Conservation (phyloP, 2,113 vertebrate genomes). For the Nyctereutes procyonoides region DNA sequence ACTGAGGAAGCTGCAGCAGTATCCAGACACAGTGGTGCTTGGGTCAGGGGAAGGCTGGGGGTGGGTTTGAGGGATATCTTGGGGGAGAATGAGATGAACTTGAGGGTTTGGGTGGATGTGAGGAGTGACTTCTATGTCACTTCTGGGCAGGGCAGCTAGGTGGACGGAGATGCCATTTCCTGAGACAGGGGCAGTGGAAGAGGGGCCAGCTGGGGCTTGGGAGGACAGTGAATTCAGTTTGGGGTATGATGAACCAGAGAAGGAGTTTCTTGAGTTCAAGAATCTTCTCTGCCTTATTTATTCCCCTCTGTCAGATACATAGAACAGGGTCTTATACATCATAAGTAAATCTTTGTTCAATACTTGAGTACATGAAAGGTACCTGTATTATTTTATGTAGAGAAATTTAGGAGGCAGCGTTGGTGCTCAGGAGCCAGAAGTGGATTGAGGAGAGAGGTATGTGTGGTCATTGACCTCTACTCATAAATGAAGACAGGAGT, state of each 20-base stretch:
- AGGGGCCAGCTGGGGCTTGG: background rate
- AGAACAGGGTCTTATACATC: background rate
- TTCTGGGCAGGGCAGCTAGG: background rate
- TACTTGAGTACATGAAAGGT: background rate
- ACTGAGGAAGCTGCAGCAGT: background rate
- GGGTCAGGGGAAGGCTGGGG: background rate
- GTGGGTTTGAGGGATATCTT: background rate
- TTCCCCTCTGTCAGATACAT: background rate
- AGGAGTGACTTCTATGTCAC: background rate
- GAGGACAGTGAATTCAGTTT: background rate
- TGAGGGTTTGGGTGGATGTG: background rate
- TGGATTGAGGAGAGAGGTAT: background rate
- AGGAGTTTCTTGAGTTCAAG: background rate
- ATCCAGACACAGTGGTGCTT: background rate
- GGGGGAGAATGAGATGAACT: background rate
- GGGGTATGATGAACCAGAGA: background rate
- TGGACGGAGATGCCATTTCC: background rate
- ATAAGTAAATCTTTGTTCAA: background rate
- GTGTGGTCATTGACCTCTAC: background rate
- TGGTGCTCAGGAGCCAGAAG: background rate
- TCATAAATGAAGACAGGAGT: background rate
- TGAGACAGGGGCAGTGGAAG: background rate
- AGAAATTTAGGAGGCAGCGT: background rate
- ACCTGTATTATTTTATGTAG: background rate
- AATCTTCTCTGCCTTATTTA: background rate